Percentiles rank a stretch among this genome's conserved stretches.
These are phyloP conservation scores for Lepidotrigona ventralis DNA, from an alignment of 1,140 invertebrate genomes.

Conservation along the genomic window DNA sequence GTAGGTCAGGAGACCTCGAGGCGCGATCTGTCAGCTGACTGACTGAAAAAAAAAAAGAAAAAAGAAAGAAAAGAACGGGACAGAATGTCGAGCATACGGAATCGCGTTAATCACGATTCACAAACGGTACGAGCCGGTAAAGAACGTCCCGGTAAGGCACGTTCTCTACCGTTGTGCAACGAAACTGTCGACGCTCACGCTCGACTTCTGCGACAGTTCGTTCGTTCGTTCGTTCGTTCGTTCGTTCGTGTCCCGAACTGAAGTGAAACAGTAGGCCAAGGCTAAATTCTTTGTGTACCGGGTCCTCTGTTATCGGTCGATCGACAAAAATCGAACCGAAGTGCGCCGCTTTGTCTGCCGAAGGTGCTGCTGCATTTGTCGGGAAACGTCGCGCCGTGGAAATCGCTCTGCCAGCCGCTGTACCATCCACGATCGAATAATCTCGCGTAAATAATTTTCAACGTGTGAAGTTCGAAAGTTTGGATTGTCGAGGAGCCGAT, in stretches of 20 bases:
- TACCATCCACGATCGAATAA: background rate
- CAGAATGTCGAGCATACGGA: slow-evolving; percentile 37
- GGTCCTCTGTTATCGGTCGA: slow-evolving; percentile 3
- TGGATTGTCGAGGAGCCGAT: too few relatives aligned
- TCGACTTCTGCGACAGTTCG: slow-evolving; percentile 7
- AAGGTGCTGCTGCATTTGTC: background rate
- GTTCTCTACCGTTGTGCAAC: slow-evolving; percentile 30
- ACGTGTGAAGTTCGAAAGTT: background rate
- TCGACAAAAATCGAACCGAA: background rate
- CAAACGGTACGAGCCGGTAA: slow-evolving; percentile 18
- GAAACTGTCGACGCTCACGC: background rate
- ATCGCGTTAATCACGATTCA: slow-evolving; percentile 41
- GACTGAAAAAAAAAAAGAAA: background rate
- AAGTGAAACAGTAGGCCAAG: slow-evolving; percentile 34
- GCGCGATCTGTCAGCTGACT: slow-evolving; percentile 9
- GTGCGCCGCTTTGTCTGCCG: background rate
- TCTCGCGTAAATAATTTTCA: background rate
- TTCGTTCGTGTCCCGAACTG: background rate
- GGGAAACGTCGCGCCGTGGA: background rate
- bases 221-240: background rate
- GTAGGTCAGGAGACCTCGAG: slow-evolving; percentile 30
- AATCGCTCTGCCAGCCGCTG: background rate
- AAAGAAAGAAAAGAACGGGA: background rate
- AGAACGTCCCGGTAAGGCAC: slow-evolving; percentile 2
- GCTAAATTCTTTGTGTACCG: slow-evolving; percentile 8